These are phyloP conservation scores for Onchidella celtica DNA, from an alignment of 2,888 invertebrate species.

Conservation along the genomic window DNA sequence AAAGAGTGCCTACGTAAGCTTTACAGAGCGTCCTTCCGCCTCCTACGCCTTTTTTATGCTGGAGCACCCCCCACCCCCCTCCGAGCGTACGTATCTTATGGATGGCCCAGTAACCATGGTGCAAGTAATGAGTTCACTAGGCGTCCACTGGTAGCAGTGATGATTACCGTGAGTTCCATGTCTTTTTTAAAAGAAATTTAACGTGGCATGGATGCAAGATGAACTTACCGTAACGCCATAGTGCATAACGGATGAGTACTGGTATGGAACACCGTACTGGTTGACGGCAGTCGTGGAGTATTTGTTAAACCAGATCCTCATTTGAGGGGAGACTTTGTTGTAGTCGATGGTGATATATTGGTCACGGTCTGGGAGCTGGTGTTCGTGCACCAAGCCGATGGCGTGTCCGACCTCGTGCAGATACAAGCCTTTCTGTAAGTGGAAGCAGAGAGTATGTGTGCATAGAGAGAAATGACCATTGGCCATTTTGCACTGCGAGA, in stretches of 20 bases:
- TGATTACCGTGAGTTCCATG: no score
- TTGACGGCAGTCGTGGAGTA: slow-evolving; percentile 66
- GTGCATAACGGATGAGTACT: slow-evolving; percentile 75
- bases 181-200: background rate
- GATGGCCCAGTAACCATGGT: no score
- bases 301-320: slow-evolving; percentile 74
- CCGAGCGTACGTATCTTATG: no score
- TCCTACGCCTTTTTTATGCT: no score
- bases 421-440: slow-evolving; percentile 72
- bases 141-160: no score
- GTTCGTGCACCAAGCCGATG: slow-evolving; percentile 74
- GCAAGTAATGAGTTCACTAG: no score
- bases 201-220: no score
- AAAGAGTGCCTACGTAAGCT: no score
- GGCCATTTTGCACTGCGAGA: no score
- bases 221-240: slow-evolving; percentile 72
- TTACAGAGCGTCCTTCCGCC: no score
- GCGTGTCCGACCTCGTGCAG: slow-evolving; percentile 76
- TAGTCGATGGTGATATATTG: slow-evolving; percentile 66
- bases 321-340: slow-evolving; percentile 68
- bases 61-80: no score
- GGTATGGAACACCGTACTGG: slow-evolving; percentile 66
- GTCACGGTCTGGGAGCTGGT: slow-evolving; percentile 73
- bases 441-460: background rate
- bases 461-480: no score